phyloP scores from a whole-genome alignment of 2,113 vertebrate species.

The Alethe castanea region DNA sequence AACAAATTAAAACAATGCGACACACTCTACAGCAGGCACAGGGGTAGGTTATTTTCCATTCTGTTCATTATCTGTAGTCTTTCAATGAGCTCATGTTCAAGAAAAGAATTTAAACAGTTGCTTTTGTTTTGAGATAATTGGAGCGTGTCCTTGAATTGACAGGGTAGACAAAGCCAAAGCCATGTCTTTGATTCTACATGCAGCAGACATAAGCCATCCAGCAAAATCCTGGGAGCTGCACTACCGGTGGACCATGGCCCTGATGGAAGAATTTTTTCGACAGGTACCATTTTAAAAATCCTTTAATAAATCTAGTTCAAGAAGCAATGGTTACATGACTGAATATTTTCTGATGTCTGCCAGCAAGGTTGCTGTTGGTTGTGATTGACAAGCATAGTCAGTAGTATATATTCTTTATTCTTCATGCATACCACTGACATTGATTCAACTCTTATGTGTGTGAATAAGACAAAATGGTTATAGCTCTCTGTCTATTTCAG shows the following conservation, averaged over 20 bases:
- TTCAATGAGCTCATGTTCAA: not conserved
- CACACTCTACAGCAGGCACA: slow-evolving; percentile 88
- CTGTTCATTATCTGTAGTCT: not conserved
- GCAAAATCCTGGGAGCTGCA: slow-evolving; percentile 92
- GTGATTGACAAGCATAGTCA: slow-evolving; percentile 4
- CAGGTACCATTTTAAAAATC: slow-evolving; percentile 79
- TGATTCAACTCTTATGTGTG: not conserved
- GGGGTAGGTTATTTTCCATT: slow-evolving; percentile 76
- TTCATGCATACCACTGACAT: slow-evolving; percentile 5
- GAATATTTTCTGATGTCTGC: not conserved
- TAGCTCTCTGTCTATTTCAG: slow-evolving; percentile 23
- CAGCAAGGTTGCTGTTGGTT: not conserved
- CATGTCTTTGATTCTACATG: slow-evolving; percentile 92
- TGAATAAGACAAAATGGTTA: slow-evolving; percentile 24
- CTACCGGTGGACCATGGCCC: slow-evolving; percentile 88
- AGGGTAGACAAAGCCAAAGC: slow-evolving; percentile 95
- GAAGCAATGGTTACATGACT: not conserved
- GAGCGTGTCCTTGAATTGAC: slow-evolving; percentile 68
- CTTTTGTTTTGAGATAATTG: slow-evolving; percentile 54
- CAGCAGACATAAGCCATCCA: slow-evolving; percentile 95
- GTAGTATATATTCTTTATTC: not conserved
- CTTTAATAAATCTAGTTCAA: slow-evolving; percentile 2
- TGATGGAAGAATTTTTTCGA: slow-evolving; percentile 96
- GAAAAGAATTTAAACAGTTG: slow-evolving; percentile 16
- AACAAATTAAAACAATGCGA: slow-evolving; percentile 94